Evolutionary conservation across 2,797 vertebrate genomes (phyloP).

Genomic region (Rhinogobio ventralis): DNA sequence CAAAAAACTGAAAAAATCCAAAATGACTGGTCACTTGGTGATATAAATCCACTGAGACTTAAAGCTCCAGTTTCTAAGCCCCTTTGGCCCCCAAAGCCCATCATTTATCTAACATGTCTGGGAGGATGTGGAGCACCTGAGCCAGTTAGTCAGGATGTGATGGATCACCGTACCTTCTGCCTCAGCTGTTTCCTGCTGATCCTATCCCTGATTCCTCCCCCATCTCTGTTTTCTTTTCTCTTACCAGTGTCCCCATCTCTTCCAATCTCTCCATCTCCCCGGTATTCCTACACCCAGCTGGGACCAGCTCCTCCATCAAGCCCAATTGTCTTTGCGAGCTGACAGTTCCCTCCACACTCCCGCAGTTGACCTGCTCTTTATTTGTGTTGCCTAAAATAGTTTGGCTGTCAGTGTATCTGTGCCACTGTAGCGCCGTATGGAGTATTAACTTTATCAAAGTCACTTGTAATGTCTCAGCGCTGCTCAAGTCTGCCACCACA

Average conservation of each 20-base stretch:
- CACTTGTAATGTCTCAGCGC: constrained; percentile 8
- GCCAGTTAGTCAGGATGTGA: constrained; percentile 60
- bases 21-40: constrained; percentile 11
- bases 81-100: constrained; percentile 34
- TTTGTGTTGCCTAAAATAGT: constrained; percentile 57
- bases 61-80: constrained; percentile 32
- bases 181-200: constrained; percentile 65
- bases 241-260: constrained; percentile 23
- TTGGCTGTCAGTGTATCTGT: constrained; percentile 34
- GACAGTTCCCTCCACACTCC: constrained; percentile 52
- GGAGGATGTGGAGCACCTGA: constrained; percentile 59
- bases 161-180: constrained; percentile 63
- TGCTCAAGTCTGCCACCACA: neutral
- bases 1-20: neutral
- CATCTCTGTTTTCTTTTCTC: constrained; percentile 9
- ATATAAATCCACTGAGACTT: constrained; percentile 9
- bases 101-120: constrained; percentile 50
- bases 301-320: constrained; percentile 60
- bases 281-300: constrained; percentile 49
- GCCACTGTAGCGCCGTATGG: constrained; percentile 20
- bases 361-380: constrained; percentile 56
- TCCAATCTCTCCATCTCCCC: constrained; percentile 20
- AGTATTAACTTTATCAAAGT: constrained; percentile 41
- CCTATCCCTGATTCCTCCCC: constrained; percentile 18
- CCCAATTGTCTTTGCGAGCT: constrained; percentile 56